phyloP scores from a whole-genome alignment of 2,113 vertebrate species.

The Bucco capensis region DNA sequence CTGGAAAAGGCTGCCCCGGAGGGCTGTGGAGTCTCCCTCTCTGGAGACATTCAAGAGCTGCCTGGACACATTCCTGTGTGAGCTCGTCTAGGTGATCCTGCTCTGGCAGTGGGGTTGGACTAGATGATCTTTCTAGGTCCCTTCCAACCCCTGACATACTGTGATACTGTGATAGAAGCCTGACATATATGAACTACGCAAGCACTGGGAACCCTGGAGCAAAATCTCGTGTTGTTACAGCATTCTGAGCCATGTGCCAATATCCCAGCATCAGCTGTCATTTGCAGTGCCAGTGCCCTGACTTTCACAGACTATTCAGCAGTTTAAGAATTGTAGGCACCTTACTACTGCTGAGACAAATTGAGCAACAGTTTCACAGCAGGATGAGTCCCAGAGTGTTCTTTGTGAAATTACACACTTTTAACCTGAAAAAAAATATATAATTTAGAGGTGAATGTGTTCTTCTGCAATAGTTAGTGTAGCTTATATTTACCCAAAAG shows the following conservation, averaged over 20 bases:
- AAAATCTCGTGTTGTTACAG: not conserved
- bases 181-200: conserved; percentile 22
- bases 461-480: conserved; percentile 46
- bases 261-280: conserved; percentile 25
- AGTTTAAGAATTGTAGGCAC: conserved; percentile 30
- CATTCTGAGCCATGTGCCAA: not conserved
- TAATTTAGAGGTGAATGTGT: conserved; percentile 64
- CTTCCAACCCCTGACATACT: no score
- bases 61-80: no score
- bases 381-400: conserved; percentile 51
- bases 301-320: conserved; percentile 43
- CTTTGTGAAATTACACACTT: conserved; percentile 70
- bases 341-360: conserved; percentile 68
- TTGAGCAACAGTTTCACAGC: conserved; percentile 67
- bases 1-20: no score
- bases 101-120: no score
- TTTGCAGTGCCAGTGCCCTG: not conserved
- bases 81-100: no score
- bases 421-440: conserved; percentile 68
- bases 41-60: no score
- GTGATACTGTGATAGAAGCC: no score
- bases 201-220: conserved; percentile 2
- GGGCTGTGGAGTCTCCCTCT: no score
- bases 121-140: no score
- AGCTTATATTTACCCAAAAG: conserved; percentile 66